Evolutionary conservation across 2,797 vertebrate genomes (phyloP).

Genomic region (Xenops minutus): DNA sequence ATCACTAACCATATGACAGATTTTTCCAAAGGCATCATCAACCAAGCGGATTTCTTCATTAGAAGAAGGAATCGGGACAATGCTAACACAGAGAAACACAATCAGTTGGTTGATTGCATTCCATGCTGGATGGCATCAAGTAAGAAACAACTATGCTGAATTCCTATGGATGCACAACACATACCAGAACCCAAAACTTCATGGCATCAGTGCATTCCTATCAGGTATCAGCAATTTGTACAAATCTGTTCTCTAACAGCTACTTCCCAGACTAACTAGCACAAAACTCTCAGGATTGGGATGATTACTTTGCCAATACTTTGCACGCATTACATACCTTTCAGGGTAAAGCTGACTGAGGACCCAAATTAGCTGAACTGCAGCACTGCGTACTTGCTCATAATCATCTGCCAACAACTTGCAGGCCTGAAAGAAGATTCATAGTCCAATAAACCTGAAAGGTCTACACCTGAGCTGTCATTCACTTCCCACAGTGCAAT

Average conservation of each 20-base stretch:
- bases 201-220: neutral
- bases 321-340: conserved; percentile 76
- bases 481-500: neutral
- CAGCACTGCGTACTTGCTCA: conserved; percentile 94
- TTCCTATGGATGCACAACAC: neutral
- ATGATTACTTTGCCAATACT: neutral
- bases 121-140: neutral
- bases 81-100: conserved; percentile 74
- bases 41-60: conserved; percentile 96
- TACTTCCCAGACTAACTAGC: neutral
- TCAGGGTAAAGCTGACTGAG: conserved; percentile 95
- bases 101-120: neutral
- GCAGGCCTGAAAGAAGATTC: conserved; percentile 84
- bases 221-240: neutral
- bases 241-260: neutral
- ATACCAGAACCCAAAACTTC: neutral
- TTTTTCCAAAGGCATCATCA: conserved; percentile 96
- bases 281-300: neutral
- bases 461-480: neutral
- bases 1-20: conserved; percentile 97
- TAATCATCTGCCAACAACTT: conserved; percentile 92
- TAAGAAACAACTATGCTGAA: neutral
- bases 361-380: conserved; percentile 95
- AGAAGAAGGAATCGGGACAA: conserved; percentile 95
- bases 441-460: neutral